These are phyloP conservation scores for Coreius guichenoti DNA, from an alignment of 2,797 vertebrate species.

Conservation along the genomic window DNA sequence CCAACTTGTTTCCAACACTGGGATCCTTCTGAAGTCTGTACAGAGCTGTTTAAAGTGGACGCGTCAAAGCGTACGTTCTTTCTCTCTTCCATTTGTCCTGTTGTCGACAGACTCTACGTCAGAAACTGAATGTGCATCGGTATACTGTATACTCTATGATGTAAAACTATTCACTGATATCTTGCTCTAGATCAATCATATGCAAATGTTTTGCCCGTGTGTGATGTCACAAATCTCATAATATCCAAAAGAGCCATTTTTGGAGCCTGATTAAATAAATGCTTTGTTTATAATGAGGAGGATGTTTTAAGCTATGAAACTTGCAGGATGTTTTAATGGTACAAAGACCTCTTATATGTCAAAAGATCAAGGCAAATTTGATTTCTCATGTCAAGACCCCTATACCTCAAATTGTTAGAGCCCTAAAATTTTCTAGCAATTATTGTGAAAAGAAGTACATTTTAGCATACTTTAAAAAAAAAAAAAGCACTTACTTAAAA, in stretches of 20 bases:
- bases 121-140: too few relatives aligned
- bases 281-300: background rate
- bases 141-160: background rate
- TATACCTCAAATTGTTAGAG: background rate
- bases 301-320: background rate
- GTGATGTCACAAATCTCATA: background rate
- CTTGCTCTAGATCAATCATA: background rate
- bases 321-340: background rate
- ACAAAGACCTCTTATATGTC: background rate
- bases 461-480: background rate
- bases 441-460: background rate
- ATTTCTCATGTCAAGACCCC: background rate
- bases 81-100: too few relatives aligned
- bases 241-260: background rate
- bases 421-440: background rate
- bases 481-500: background rate
- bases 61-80: too few relatives aligned
- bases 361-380: background rate
- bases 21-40: too few relatives aligned
- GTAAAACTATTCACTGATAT: background rate
- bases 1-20: background rate
- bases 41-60: too few relatives aligned
- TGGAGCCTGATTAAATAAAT: background rate
- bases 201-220: background rate
- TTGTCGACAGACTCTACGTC: too few relatives aligned